Evolutionary conservation across 2,797 vertebrate genomes (phyloP), one percentile per base, ranked within the genome.

Genomic region (Gymnothorax javanicus): DNA sequence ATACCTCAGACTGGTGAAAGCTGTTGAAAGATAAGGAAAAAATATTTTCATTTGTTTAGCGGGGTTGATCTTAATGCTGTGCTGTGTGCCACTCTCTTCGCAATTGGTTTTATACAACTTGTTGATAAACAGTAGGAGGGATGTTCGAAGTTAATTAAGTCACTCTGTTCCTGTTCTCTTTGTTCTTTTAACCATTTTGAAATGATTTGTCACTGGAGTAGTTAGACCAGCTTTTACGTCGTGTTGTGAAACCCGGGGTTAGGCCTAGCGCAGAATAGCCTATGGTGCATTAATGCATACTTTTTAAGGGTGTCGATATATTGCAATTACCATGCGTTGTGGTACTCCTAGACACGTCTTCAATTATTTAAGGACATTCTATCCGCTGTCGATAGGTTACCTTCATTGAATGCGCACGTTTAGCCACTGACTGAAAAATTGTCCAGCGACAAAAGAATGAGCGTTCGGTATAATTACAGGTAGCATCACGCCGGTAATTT

Each of bases 321-420:
- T 50, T 27, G 58, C 87, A 89, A 89, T 87, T 88, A 84, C 4
- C 52, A 86, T 69, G 83, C 67, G 81, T 58, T 88, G 79, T 86
- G 81, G 54, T 57, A 69, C 56, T 56, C 20, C 17, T 8, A 20
- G 85, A 67, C 88, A 87, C 84, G 79, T 87, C 25, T 83, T 90
- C 86, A 83, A 90, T 91, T 87, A 89, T 90, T 90, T 82, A 91
- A 67, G 60, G 43, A 25, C 88, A 90, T 89, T 90, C 87, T 83
- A 54, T 73, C 5, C 8, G 27, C 77, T 77, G 87, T 71, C 57
- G 84, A 73, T 88, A 82, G 54, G 57, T 64, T 33, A 43, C 52
- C 57, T 77, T 86, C 60, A 57, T 73, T n/a, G 85, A 50, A 79
- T n/a, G 7, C 7, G 62, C 71, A 81, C 71, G 54, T 54, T 86